Evolutionary conservation across 2,888 invertebrate species (phyloP), one percentile per base, ranked within the genome.

Genomic region (Megalurothrips usitatus): DNA sequence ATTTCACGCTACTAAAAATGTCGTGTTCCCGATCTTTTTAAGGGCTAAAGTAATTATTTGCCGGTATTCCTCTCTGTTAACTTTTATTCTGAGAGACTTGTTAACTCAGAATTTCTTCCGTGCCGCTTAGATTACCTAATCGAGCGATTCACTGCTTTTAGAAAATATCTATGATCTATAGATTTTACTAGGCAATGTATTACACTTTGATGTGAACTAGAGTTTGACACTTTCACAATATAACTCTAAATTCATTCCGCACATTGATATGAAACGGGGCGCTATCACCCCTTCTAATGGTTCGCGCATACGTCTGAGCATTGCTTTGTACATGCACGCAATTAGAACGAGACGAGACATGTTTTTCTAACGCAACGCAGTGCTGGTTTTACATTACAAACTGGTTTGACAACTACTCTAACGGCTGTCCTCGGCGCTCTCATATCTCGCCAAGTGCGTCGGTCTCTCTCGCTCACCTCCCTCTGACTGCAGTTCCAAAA

Each of bases 401-500:
- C 34, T 43, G 34, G 34, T 4, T 43, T 17, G 14, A 58, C 58
- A 19, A 19, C 4, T 19, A 17, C 58, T 58, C 58, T 58, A 19
- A 19, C 19, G 58, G 58, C 58, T 58, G 14, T 43, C 34, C 34
- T 43, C 34, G 34, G 34, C 34, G 34, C 34, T 43, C 58, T 58
- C 58, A 17, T 58, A 58, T 58, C 58, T 58, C 58, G 58, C 12
- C 23, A 75, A 75, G 68, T 75, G 23, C 10, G 68, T 26, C 23
- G 23, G 23, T 75, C 68, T 75, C 68, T 26, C 68, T 75, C 68
- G 68, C 68, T 75, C 68, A 75, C 68, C 68, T 75, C 68, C 68
- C 68, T 75, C 68, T 75, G 68, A 75, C 68, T 75, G 68, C 68
- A 75, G 68, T 75, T 75, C 68, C 68, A 75, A 58, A 43, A 43